Evolutionary conservation across 1,140 invertebrate species (phyloP), one percentile per base, ranked within the genome.

Genomic region (Monomorium pharaonis): DNA sequence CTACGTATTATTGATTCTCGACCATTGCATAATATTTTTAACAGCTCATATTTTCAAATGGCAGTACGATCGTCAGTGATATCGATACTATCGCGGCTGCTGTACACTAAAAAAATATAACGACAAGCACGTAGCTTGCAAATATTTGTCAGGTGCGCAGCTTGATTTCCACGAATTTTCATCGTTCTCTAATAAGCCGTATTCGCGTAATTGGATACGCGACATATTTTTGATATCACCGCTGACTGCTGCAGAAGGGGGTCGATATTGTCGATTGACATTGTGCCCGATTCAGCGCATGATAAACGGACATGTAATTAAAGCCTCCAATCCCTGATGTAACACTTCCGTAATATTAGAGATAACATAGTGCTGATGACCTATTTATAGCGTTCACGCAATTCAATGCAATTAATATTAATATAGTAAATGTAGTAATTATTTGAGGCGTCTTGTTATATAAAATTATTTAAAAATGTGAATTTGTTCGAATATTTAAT

Each of bases 251-350:
- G 42, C 14, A 24, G 63, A 51, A n/a, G 16, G 24, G n/a, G 72
- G 5, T 81, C 78, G 51, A 81, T 81, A 81, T 33, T 27, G 78
- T 47, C 67, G 67, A 83, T 83, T 83, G 78, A 83, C 78, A 83
- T 83, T 83, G 67, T 44, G 44, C 51, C 24, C 51, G 67, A 81
- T 81, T 72, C 65, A 42, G 18, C 42, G 51, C 51, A 58, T 4
- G 78, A 83, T 74, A 83, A 83, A 83, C 65, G 78, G 65, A 44
- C 67, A 33, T 37, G 78, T 74, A 83, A 83, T 83, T 83, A 83
- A 83, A 83, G 51, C 51, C 49, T 60, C 7, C 67, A 37, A 56
- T 70, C 65, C 24, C 51, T 74, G 67, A 72, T 74, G 51, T 83
- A 83, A 83, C 51, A n/a, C 37, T 58, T n/a, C 67, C 37, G 37